phyloP scores from a whole-genome alignment of 2,888 invertebrate species.

The Thymelicus acteon region DNA sequence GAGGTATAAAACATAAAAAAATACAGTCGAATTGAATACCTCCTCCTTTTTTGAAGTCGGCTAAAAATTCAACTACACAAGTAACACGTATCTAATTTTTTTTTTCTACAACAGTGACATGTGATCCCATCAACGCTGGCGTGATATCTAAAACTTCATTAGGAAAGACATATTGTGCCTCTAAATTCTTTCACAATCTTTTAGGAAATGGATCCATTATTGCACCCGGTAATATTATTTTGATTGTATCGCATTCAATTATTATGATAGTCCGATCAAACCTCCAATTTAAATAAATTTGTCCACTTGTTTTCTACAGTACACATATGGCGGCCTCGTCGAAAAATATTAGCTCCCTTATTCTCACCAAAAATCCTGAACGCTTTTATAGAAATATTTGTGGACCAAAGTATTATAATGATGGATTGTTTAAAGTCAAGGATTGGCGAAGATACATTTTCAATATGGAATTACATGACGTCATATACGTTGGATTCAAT shows the following conservation, averaged over 20 bases:
- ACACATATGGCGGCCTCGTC: conserved; percentile 59
- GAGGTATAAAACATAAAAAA: no score
- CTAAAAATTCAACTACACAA: no score
- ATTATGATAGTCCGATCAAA: no score
- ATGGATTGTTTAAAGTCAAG: conserved; percentile 43
- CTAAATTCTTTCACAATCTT: conserved; percentile 6
- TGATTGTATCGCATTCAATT: no score
- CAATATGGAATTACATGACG: conserved; percentile 53
- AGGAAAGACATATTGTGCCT: conserved; percentile 17
- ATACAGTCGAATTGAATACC: no score
- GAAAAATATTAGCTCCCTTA: conserved; percentile 55
- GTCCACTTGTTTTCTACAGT: conserved; percentile 43
- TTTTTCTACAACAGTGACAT: conserved; percentile 2
- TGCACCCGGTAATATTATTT: neutral
- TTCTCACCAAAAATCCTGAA: conserved; percentile 53
- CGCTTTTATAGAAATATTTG: conserved; percentile 51
- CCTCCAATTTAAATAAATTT: no score
- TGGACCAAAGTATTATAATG: conserved; percentile 49
- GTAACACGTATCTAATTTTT: no score
- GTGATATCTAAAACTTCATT: conserved; percentile 16
- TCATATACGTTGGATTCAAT: conserved; percentile 58
- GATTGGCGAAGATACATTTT: conserved; percentile 46
- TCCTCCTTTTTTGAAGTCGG: no score
- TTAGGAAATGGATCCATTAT: conserved; percentile 8
- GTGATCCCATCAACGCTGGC: neutral